Base-by-base conservation (phyloP, 2,888 invertebrate genomes). In the Eupithecia inturbata region DNA sequence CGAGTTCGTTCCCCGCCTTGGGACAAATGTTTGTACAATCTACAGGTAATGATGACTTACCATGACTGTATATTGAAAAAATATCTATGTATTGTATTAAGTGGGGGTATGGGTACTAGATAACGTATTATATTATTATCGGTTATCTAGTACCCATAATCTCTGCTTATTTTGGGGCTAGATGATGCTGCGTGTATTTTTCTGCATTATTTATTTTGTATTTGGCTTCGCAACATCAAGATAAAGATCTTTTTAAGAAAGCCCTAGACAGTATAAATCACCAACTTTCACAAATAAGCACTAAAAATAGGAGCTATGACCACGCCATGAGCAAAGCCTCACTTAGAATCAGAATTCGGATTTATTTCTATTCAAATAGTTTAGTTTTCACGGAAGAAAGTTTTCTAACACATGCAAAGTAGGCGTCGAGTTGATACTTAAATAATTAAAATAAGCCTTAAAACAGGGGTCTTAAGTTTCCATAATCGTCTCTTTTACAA, bases 401-500 rank as follows among this genome's bases (percentile, higher is more conserved):
- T 57, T 57, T 12, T 26, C 57, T 57, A 57, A 26, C 57, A 26
- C 57, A 22, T 57, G 26, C 57, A 26, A 57, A 57, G 14, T 57
- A 53, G n/a, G 49, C 26, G 14, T 57, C 12, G 14, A 14, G 22
- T 10, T 10, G 10, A 2, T 10, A 22, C 57, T 67, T 70, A 49
- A n/a, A 31, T n/a, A 49, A 16, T 68, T 49, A 53, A 36, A 28
- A 45, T 62, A 19, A 62, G 33, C 62, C 36, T 63, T 69, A 67
- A 57, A 31, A 60, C 57, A 69, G 62, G 28, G 31, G 31, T 19
- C 2, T 62, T 57, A 26, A 49, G 64, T 74, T 33, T 22, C 5
- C 16, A 41, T 68, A 33, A 67, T 63, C 26, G 64, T 36, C 45
- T 57, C 39, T 68, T 71, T 41, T 68, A 45, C 39, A 67, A 68